Conservation (phyloP, 2,797 vertebrate species). For the Neosilurus mollespiculum region DNA sequence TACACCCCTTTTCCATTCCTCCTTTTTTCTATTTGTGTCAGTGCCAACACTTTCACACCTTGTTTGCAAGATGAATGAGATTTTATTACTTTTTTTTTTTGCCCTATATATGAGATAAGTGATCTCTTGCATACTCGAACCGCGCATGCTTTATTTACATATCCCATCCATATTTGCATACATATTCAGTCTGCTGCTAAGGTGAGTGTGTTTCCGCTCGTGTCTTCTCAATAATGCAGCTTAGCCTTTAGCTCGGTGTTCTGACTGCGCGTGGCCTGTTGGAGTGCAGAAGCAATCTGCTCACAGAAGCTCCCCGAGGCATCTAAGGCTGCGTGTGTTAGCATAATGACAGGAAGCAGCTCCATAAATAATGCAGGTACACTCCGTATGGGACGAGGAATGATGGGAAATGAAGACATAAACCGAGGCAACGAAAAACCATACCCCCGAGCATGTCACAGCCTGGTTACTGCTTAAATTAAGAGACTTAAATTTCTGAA, state of each 20-base stretch:
- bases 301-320: constrained; percentile 50
- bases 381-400: constrained; percentile 39
- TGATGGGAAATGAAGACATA: constrained; percentile 53
- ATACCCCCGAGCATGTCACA: not conserved
- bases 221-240: constrained; percentile 69
- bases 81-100: not conserved
- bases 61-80: not conserved
- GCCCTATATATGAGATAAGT: not conserved
- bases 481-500: not conserved
- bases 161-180: not conserved
- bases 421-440: not conserved
- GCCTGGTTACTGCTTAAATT: not conserved
- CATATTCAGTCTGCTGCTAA: not conserved
- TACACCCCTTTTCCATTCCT: not conserved
- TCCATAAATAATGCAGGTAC: constrained; percentile 59
- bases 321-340: constrained; percentile 32
- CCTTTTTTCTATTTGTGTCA: not conserved
- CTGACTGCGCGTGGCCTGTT: constrained; percentile 53
- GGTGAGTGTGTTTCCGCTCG: constrained; percentile 39
- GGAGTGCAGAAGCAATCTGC: constrained; percentile 67
- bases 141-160: not conserved
- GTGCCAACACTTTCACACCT: not conserved
- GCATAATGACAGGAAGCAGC: constrained; percentile 47
- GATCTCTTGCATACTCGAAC: not conserved
- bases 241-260: constrained; percentile 67